Conservation (phyloP, 2,888 invertebrate species). For the Mesochorus sp. region DNA sequence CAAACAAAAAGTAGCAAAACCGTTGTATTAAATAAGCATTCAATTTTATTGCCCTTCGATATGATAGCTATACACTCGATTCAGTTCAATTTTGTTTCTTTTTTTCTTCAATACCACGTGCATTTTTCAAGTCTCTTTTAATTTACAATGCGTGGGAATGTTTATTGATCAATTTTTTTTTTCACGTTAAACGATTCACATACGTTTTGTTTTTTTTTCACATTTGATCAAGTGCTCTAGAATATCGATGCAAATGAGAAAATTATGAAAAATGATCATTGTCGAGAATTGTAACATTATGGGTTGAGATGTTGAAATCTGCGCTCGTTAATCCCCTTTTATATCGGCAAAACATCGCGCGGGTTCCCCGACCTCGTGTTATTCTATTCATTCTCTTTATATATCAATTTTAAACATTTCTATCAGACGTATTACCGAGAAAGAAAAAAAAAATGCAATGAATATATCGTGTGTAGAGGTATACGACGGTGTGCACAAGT, state of each 20-base stretch:
- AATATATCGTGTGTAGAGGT: slow-evolving; percentile 21
- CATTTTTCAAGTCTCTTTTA: slow-evolving; percentile 1
- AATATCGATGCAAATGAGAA: background rate
- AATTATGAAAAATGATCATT: too few species aligned
- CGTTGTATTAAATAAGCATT: slow-evolving; percentile 50
- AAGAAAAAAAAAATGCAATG: slow-evolving; percentile 10
- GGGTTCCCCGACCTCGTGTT: background rate
- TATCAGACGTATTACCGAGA: slow-evolving; percentile 19
- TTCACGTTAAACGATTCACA: background rate
- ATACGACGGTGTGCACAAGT: slow-evolving; percentile 33
- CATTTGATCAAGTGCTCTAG: too few species aligned
- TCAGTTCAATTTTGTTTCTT: slow-evolving; percentile 6
- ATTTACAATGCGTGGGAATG: slow-evolving; percentile 11
- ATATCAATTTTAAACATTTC: slow-evolving; percentile 14
- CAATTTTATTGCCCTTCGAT: slow-evolving; percentile 45
- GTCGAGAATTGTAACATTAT: too few species aligned
- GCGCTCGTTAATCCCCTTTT: too few species aligned
- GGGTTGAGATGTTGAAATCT: too few species aligned
- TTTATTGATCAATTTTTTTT: background rate
- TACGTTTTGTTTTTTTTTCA: too few species aligned
- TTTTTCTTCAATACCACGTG: background rate
- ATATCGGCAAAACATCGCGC: background rate
- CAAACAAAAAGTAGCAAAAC: slow-evolving; percentile 45
- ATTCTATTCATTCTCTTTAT: background rate
- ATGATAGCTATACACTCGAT: slow-evolving; percentile 21